Conservation (phyloP, 2,113 vertebrate species). For the Zootoca vivipara region DNA sequence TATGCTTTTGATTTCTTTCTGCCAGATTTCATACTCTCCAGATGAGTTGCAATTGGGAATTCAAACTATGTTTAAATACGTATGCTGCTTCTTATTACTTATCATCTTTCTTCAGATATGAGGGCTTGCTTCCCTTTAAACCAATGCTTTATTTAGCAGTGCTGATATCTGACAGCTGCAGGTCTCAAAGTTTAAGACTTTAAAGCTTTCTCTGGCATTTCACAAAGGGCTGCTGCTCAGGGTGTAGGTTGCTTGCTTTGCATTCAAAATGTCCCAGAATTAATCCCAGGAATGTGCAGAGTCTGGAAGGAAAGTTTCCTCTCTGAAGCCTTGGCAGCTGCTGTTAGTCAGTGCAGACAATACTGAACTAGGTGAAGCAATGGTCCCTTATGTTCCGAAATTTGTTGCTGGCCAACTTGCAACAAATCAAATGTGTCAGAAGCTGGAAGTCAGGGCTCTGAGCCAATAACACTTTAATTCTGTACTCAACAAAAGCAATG, state of each 20-base stretch:
- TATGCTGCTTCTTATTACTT: not conserved
- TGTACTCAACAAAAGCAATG: not conserved
- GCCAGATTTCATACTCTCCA: not conserved
- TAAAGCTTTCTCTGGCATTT: not conserved
- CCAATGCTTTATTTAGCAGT: not conserved
- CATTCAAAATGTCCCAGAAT: not conserved
- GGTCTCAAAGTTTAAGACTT: not conserved
- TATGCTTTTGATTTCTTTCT: not conserved
- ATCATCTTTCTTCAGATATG: not conserved
- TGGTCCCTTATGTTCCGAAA: not conserved
- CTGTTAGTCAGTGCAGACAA: too few species aligned
- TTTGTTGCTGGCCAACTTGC: not conserved
- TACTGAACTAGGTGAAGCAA: too few species aligned
- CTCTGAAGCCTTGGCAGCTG: too few species aligned
- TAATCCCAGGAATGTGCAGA: not conserved
- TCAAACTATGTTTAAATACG: not conserved
- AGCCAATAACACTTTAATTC: not conserved
- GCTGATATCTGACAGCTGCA: not conserved
- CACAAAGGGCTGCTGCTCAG: not conserved
- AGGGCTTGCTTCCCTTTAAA: not conserved
- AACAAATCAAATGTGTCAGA: not conserved
- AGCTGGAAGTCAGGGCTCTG: not conserved
- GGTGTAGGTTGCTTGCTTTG: not conserved
- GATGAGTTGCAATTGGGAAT: not conserved
- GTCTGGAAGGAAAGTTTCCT: too few species aligned